Evolutionary conservation across 1,140 invertebrate species (phyloP).

Genomic region (Capitella teleta): DNA sequence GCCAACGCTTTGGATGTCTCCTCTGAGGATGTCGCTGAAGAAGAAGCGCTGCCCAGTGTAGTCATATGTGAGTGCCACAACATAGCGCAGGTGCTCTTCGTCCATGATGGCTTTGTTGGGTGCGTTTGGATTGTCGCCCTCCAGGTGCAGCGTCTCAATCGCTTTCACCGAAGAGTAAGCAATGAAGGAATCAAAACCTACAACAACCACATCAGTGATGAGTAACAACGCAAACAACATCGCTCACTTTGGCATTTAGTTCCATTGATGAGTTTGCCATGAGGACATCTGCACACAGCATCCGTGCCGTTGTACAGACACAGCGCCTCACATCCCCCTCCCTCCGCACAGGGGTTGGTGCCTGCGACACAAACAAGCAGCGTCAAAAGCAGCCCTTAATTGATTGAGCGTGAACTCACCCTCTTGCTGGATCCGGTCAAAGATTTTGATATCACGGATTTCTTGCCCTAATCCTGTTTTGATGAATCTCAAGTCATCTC

Average conservation of each 20-base stretch:
- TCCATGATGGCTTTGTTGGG: slow-evolving; percentile 58
- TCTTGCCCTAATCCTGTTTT: slow-evolving; percentile 55
- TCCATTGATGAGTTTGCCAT: slow-evolving; percentile 57
- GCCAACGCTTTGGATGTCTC: slow-evolving; percentile 67
- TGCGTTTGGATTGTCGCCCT: slow-evolving; percentile 62
- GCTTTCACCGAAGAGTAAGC: slow-evolving; percentile 86
- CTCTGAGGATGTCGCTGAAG: slow-evolving; percentile 76
- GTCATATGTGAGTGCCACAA: slow-evolving; percentile 71
- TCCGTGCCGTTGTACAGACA: slow-evolving; percentile 64
- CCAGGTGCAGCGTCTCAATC: slow-evolving; percentile 71
- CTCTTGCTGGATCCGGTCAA: slow-evolving; percentile 26
- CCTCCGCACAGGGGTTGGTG: slow-evolving; percentile 12
- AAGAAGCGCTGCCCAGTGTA: slow-evolving; percentile 59
- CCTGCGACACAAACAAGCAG: slow-evolving; percentile 14
- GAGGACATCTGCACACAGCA: slow-evolving; percentile 78
- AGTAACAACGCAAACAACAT: neutral
- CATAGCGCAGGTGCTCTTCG: slow-evolving; percentile 60
- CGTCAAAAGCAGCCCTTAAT: neutral
- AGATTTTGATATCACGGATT: slow-evolving; percentile 55
- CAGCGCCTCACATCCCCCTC: slow-evolving; percentile 62
- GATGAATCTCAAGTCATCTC: too few species aligned
- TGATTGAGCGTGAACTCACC: slow-evolving; percentile 9
- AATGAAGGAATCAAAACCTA: slow-evolving; percentile 64
- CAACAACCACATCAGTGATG: neutral
- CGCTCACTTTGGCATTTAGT: slow-evolving; percentile 53